Conservation (phyloP, 2,888 invertebrate genomes). For the Siphlonurus alternatus region DNA sequence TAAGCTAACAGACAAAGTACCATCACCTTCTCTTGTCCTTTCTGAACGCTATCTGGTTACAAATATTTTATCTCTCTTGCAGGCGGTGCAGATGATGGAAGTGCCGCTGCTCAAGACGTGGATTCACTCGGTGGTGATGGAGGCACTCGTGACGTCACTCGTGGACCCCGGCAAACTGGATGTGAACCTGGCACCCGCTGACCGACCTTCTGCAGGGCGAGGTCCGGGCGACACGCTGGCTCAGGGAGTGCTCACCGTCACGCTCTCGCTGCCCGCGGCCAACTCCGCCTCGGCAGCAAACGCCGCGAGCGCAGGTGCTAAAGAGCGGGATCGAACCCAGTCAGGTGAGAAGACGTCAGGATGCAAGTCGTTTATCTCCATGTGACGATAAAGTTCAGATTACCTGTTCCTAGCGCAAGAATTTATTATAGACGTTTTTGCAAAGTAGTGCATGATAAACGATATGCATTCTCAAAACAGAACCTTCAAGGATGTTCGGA, state of each 20-base stretch:
- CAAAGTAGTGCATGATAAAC: too few relatives aligned
- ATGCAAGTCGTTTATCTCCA: too few relatives aligned
- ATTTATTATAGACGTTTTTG: too few relatives aligned
- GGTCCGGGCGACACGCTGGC: slow-evolving; percentile 19
- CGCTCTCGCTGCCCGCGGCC: slow-evolving; percentile 29
- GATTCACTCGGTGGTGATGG: slow-evolving; percentile 34
- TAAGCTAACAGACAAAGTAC: too few relatives aligned
- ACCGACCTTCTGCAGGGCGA: slow-evolving; percentile 23
- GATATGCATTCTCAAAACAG: too few relatives aligned
- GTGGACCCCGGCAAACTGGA: slow-evolving; percentile 29
- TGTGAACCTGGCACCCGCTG: slow-evolving; percentile 22
- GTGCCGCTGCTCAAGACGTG: slow-evolving; percentile 34
- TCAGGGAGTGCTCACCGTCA: slow-evolving; percentile 31
- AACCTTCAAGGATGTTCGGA: too few relatives aligned
- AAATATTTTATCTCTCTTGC: too few relatives aligned
- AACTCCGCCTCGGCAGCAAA: neutral
- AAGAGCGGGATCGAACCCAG: neutral
- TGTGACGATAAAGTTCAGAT: too few relatives aligned
- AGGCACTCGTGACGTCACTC: slow-evolving; percentile 28
- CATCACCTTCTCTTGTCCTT: too few relatives aligned
- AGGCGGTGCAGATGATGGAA: slow-evolving; percentile 34
- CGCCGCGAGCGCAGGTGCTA: neutral
- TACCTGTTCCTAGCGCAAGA: too few relatives aligned
- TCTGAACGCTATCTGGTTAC: too few relatives aligned
- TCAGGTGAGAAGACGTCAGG: neutral